These are phyloP conservation scores for Macrocentrus cingulum DNA, from an alignment of 1,140 invertebrate species.

Conservation along the genomic window DNA sequence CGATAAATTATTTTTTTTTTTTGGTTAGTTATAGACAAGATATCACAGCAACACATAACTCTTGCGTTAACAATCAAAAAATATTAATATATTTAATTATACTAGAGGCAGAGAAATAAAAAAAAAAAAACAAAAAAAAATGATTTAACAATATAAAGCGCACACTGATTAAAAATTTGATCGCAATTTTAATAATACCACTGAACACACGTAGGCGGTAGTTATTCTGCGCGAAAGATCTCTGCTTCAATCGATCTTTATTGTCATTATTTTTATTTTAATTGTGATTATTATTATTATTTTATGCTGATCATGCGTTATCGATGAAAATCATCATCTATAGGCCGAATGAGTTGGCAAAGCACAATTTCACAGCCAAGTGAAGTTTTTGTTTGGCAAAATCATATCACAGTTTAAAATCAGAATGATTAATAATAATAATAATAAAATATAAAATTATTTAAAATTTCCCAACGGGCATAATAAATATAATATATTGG, in stretches of 20 bases:
- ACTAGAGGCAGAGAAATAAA: constrained; percentile 23
- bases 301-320: constrained; percentile 16
- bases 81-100: constrained; percentile 29
- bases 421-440: constrained; percentile 16
- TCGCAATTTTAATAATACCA: constrained; percentile 16
- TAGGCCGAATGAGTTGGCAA: constrained; percentile 6
- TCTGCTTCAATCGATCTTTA: neutral
- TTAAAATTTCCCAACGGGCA: constrained; percentile 35
- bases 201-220: constrained; percentile 15
- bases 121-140: constrained; percentile 29
- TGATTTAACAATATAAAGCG: constrained; percentile 28
- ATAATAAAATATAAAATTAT: constrained; percentile 39
- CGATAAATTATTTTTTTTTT: constrained; percentile 11
- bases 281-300: too few species aligned
- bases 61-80: constrained; percentile 42
- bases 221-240: constrained; percentile 9
- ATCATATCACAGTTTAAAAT: too few species aligned
- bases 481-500: constrained; percentile 12
- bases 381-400: constrained; percentile 21
- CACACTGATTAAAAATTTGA: constrained; percentile 19
- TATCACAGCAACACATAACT: constrained; percentile 51
- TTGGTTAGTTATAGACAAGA: constrained; percentile 34
- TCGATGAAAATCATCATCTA: constrained; percentile 8
- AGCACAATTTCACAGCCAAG: constrained; percentile 26
- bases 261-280: too few species aligned